Evolutionary conservation across 2,888 invertebrate species (phyloP).

Genomic region (Drosophila melanosoma): DNA sequence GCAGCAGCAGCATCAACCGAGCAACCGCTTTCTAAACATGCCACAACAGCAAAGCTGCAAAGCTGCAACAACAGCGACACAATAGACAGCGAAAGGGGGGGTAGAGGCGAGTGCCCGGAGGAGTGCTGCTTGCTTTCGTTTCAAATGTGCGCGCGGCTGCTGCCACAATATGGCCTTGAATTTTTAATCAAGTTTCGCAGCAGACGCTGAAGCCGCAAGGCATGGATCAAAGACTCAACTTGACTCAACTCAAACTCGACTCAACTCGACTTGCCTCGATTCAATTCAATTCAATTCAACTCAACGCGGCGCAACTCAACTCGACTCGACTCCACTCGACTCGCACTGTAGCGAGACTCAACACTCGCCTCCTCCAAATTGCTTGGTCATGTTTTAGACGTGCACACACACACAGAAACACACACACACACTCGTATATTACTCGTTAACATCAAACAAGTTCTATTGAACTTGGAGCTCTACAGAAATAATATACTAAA

Average conservation of each 20-base stretch:
- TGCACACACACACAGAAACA: slow-evolving; percentile 9
- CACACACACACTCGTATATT: slow-evolving; percentile 4
- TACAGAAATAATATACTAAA: slow-evolving; percentile 39
- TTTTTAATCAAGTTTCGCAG: slow-evolving; percentile 79
- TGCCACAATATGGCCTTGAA: slow-evolving; percentile 80
- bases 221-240: slow-evolving; percentile 49
- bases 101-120: neutral
- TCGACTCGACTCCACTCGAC: slow-evolving; percentile 6
- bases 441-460: slow-evolving; percentile 66
- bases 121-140: slow-evolving; percentile 53
- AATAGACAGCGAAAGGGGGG: neutral
- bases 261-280: slow-evolving; percentile 7
- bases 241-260: slow-evolving; percentile 5
- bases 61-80: slow-evolving; percentile 27
- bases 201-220: slow-evolving; percentile 52
- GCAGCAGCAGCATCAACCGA: slow-evolving; percentile 26
- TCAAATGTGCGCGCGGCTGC: slow-evolving; percentile 54
- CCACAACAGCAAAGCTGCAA: slow-evolving; percentile 45
- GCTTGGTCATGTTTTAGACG: slow-evolving; percentile 65
- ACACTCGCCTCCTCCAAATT: slow-evolving; percentile 29
- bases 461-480: slow-evolving; percentile 75
- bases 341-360: slow-evolving; percentile 28
- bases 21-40: slow-evolving; percentile 72
- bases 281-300: neutral
- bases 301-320: slow-evolving; percentile 14